These are phyloP conservation scores for Dolichopus griseipennis DNA, from an alignment of 2,888 invertebrate genomes.

Conservation along the genomic window DNA sequence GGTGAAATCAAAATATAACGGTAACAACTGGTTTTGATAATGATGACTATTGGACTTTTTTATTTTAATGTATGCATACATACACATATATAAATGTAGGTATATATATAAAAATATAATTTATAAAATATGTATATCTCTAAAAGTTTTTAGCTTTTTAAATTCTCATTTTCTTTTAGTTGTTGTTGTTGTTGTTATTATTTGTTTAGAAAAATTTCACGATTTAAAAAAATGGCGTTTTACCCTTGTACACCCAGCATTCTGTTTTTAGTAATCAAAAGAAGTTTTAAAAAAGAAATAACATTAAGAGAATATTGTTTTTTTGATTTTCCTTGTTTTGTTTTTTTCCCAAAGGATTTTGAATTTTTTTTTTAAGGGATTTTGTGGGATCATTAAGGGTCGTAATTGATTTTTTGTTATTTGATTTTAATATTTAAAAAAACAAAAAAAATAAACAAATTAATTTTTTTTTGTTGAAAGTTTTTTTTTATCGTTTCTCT, in stretches of 20 bases:
- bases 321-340: not conserved
- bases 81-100: not conserved
- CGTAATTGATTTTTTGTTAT: constrained; percentile 4
- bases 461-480: not conserved
- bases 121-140: no score
- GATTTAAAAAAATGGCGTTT: not conserved
- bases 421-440: not conserved
- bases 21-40: constrained; percentile 3
- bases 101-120: no score
- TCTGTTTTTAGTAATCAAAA: not conserved
- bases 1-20: not conserved
- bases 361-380: not conserved
- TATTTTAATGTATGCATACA: not conserved
- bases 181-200: no score
- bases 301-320: not conserved
- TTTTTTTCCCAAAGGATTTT: not conserved
- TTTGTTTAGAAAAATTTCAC: not conserved
- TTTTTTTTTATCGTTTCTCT: not conserved
- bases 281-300: not conserved
- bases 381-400: constrained; percentile 3
- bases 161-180: no score
- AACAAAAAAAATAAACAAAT: no score
- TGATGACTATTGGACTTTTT: not conserved
- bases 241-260: not conserved
- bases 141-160: no score